A percentile compares a stretch with the other conserved stretches of the same genome.
phyloP scores from a whole-genome alignment of 1,140 invertebrate genomes.

The Musca domestica region DNA sequence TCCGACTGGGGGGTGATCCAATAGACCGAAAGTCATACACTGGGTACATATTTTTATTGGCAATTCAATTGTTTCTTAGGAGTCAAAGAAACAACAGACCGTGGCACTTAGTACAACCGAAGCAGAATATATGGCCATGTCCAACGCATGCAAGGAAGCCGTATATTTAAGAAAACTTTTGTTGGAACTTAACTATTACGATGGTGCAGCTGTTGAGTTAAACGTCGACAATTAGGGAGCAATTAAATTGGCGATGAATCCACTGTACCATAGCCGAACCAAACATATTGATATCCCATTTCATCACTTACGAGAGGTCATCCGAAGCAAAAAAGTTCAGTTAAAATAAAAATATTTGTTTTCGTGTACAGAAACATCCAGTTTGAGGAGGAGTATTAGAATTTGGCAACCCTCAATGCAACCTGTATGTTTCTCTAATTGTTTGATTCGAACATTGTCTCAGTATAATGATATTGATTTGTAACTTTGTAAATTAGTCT shows the following conservation, averaged over 20 bases:
- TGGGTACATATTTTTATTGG: too few species aligned
- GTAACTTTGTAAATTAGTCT: too few species aligned
- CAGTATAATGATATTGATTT: too few species aligned
- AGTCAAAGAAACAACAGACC: too few species aligned
- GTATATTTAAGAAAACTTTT: conserved; percentile 25
- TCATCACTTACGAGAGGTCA: conserved; percentile 37
- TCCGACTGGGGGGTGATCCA: conserved; percentile 38
- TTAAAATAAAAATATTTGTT: conserved; percentile 22
- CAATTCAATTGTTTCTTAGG: too few species aligned
- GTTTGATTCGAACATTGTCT: too few species aligned
- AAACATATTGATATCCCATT: conserved; percentile 42
- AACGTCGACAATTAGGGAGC: conserved; percentile 32
- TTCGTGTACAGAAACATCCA: too few species aligned
- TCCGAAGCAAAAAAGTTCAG: conserved; percentile 19
- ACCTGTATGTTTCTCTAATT: too few species aligned
- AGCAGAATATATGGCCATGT: conserved; percentile 55
- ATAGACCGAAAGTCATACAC: too few species aligned
- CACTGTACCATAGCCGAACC: conserved; percentile 32
- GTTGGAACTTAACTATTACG: not conserved
- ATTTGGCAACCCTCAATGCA: too few species aligned
- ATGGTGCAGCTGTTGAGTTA: not conserved
- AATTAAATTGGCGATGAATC: conserved; percentile 30
- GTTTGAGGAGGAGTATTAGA: too few species aligned
- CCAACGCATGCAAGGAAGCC: conserved; percentile 35
- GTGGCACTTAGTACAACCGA: conserved; percentile 27